Percentiles rank a stretch among this genome's conserved stretches.
These are phyloP conservation scores for Phalanger gymnotis DNA, from an alignment of 2,797 vertebrate genomes.

Conservation along the genomic window DNA sequence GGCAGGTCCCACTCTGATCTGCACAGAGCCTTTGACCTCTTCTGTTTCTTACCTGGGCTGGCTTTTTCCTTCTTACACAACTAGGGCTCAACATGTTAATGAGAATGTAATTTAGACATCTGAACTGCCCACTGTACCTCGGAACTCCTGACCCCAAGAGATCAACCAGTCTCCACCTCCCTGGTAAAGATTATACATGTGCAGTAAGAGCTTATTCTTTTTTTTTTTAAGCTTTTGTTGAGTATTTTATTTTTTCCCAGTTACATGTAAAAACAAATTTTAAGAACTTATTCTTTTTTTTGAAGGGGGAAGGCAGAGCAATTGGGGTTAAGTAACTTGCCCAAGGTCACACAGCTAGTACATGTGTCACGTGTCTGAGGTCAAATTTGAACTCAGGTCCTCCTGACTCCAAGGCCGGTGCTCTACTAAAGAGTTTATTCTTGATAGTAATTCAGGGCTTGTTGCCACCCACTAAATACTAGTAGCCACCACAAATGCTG, in stretches of 20 bases:
- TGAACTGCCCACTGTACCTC: neutral
- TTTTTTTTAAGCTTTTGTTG: no score
- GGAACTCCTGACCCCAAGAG: neutral
- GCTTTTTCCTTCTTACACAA: neutral
- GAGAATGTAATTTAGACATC: neutral
- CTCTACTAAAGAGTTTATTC: neutral
- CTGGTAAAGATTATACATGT: neutral
- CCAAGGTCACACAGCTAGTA: no score
- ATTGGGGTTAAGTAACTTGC: no score
- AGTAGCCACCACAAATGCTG: neutral
- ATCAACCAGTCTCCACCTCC: neutral
- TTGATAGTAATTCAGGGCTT: neutral
- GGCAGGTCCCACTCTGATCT: neutral
- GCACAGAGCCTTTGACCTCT: neutral
- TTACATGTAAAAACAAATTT: no score
- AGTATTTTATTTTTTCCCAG: no score
- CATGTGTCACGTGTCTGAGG: no score
- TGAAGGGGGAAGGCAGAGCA: no score
- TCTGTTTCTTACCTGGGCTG: neutral
- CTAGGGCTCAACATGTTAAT: neutral
- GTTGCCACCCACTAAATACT: neutral
- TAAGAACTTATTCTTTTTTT: neutral
- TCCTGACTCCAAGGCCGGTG: no score
- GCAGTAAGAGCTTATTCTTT: no score
- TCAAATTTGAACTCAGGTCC: no score